phyloP scores from a whole-genome alignment of 2,888 invertebrate species.

The Salpingus planirostris region DNA sequence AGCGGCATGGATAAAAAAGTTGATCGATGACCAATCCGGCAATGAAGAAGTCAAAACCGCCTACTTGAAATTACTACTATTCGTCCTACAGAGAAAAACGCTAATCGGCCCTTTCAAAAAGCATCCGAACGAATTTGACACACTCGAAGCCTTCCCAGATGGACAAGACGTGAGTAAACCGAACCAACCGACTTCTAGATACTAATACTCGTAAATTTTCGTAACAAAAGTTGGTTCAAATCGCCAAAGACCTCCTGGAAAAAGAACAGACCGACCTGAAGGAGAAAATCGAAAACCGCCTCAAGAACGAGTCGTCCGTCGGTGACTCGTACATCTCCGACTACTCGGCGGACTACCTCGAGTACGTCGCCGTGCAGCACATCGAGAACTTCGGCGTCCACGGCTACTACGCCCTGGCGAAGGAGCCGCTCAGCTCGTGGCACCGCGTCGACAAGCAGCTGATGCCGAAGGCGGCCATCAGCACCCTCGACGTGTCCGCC shows the following conservation, averaged over 20 bases:
- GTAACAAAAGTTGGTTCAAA: slow-evolving; percentile 24
- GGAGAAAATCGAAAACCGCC: slow-evolving; percentile 16
- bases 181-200: no score
- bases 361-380: slow-evolving; percentile 43
- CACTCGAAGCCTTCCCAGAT: slow-evolving; percentile 29
- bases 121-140: slow-evolving; percentile 31
- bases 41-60: slow-evolving; percentile 32
- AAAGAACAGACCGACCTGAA: slow-evolving; percentile 25
- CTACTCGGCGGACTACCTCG: slow-evolving; percentile 38
- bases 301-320: slow-evolving; percentile 26
- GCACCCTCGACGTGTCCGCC: slow-evolving; percentile 5
- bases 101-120: slow-evolving; percentile 39
- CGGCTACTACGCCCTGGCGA: slow-evolving; percentile 44
- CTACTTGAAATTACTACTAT: slow-evolving; percentile 41
- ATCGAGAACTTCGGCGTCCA: slow-evolving; percentile 45
- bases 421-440: slow-evolving; percentile 41
- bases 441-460: slow-evolving; percentile 32
- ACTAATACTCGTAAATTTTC: no score
- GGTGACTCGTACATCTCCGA: slow-evolving; percentile 34
- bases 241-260: slow-evolving; percentile 34
- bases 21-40: slow-evolving; percentile 28
- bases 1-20: slow-evolving; percentile 42
- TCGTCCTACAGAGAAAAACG: slow-evolving; percentile 38
- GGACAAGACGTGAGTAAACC: slow-evolving; percentile 28
- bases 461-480: slow-evolving; percentile 27